phyloP scores from a whole-genome alignment of 2,113 vertebrate species.

The Labeo catla region DNA sequence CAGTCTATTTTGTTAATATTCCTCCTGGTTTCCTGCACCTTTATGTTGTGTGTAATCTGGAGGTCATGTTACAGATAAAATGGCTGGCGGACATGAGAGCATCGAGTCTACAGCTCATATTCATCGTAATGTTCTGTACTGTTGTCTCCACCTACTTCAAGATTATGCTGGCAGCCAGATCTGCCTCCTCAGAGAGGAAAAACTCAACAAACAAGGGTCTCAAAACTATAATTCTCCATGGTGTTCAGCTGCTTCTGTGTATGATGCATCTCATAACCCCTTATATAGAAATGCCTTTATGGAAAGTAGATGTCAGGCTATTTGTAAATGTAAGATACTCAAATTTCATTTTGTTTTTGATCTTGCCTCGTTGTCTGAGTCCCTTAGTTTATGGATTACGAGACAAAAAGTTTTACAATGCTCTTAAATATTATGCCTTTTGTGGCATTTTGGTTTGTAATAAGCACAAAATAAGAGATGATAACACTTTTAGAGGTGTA shows the following conservation, averaged over 20 bases:
- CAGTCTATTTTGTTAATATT: neutral
- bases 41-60: slow-evolving; percentile 31
- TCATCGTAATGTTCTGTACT: slow-evolving; percentile 42
- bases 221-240: slow-evolving; percentile 60
- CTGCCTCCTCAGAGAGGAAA: slow-evolving; percentile 41
- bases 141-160: slow-evolving; percentile 55
- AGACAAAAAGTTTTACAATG: slow-evolving; percentile 54
- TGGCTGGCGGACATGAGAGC: slow-evolving; percentile 49
- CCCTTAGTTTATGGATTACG: slow-evolving; percentile 59
- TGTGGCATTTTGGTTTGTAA: slow-evolving; percentile 27
- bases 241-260: slow-evolving; percentile 57
- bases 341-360: slow-evolving; percentile 46
- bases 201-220: slow-evolving; percentile 49
- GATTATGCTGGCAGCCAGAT: slow-evolving; percentile 54
- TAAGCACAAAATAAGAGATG: slow-evolving; percentile 10
- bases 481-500: neutral
- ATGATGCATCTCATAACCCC: slow-evolving; percentile 41
- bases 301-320: neutral
- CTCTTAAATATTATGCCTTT: slow-evolving; percentile 47
- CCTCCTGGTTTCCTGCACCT: neutral
- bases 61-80: slow-evolving; percentile 23
- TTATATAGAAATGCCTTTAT: slow-evolving; percentile 48
- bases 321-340: slow-evolving; percentile 45
- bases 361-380: slow-evolving; percentile 51
- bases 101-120: neutral